These are phyloP conservation scores for Piprites chloris DNA, from an alignment of 2,113 vertebrate species.

Conservation along the genomic window DNA sequence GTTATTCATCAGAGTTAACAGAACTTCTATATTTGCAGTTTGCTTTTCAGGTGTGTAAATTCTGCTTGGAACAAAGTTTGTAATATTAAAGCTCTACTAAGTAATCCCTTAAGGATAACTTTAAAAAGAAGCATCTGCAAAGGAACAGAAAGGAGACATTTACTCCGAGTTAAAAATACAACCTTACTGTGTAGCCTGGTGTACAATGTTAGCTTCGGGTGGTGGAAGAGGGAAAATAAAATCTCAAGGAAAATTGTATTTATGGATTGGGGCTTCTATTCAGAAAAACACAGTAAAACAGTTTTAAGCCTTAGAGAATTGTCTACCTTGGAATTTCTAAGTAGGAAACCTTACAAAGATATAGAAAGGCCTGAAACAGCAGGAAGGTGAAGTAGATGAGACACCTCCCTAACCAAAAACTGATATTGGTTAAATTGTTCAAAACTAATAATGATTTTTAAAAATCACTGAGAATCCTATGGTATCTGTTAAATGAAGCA, in stretches of 20 bases:
- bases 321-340: background rate
- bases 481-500: background rate
- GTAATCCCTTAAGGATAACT: constrained; percentile 11
- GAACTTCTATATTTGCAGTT: constrained; percentile 17
- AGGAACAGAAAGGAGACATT: constrained; percentile 1
- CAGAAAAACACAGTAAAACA: background rate
- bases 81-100: background rate
- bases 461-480: background rate
- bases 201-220: background rate
- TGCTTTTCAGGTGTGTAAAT: constrained; percentile 16
- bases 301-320: background rate
- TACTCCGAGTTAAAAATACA: constrained; percentile 7
- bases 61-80: constrained; percentile 17
- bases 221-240: background rate
- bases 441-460: background rate
- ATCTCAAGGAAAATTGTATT: background rate
- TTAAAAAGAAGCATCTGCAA: background rate
- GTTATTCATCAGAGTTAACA: constrained; percentile 1
- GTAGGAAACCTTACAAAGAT: background rate
- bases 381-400: background rate
- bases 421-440: background rate
- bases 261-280: background rate
- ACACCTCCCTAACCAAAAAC: background rate
- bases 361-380: background rate
- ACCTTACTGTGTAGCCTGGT: background rate